Evolutionary conservation across 1,140 invertebrate species (phyloP).

Genomic region (Nasonia longicornis): DNA sequence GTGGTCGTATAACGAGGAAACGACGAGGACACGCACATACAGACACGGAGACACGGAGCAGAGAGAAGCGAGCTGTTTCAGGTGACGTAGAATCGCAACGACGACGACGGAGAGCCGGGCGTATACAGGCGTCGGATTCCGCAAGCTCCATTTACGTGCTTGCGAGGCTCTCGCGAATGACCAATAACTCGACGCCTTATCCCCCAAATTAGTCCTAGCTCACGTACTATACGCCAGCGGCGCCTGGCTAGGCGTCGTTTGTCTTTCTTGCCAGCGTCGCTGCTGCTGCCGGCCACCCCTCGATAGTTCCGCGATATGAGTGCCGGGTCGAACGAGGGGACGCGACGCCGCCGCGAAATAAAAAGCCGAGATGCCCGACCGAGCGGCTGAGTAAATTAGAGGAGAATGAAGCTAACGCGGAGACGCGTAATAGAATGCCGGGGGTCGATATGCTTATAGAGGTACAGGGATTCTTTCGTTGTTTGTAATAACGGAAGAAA

Average conservation of each 20-base stretch:
- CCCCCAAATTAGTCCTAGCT: conserved; percentile 58
- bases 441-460: too few relatives aligned
- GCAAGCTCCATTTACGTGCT: conserved; percentile 51
- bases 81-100: conserved; percentile 4
- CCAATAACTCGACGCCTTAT: conserved; percentile 61
- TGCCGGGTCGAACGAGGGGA: background rate
- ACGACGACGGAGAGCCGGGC: conserved; percentile 35
- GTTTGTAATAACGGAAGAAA: too few relatives aligned
- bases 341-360: background rate
- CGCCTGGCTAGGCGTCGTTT: conserved; percentile 5
- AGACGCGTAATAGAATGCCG: too few relatives aligned
- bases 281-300: background rate
- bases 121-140: conserved; percentile 42
- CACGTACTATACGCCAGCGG: conserved; percentile 7
- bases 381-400: conserved; percentile 15
- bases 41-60: too few relatives aligned
- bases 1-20: conserved; percentile 20
- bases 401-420: background rate
- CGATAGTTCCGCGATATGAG: conserved; percentile 16
- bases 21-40: background rate
- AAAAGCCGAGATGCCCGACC: background rate
- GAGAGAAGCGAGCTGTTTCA: background rate
- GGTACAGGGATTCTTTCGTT: too few relatives aligned
- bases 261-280: background rate
- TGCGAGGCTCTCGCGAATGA: conserved; percentile 50